These are phyloP conservation scores for Pipistrellus pygmaeus DNA, from an alignment of 2,797 vertebrate species.

Conservation along the genomic window DNA sequence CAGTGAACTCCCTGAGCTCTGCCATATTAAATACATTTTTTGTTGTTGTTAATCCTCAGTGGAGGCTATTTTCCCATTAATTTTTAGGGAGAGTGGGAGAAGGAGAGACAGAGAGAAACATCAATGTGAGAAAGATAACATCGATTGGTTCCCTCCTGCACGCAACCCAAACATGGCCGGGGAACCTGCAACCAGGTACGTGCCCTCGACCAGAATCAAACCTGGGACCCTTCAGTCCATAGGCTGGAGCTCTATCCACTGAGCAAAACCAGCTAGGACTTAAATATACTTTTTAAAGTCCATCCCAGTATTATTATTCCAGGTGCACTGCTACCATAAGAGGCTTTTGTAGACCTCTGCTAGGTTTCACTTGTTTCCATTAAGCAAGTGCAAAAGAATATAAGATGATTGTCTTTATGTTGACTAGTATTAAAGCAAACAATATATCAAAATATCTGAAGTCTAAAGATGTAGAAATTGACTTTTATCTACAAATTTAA, in stretches of 20 bases:
- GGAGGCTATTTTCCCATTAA: no score
- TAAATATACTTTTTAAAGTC: constrained; percentile 56
- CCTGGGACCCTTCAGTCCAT: not conserved
- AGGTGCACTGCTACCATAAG: constrained; percentile 63
- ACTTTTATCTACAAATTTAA: constrained; percentile 47
- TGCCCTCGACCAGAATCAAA: not conserved
- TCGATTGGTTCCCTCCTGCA: not conserved
- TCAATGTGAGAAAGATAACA: not conserved
- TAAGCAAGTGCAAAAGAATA: constrained; percentile 48
- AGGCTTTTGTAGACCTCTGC: constrained; percentile 15
- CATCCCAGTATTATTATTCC: constrained; percentile 66
- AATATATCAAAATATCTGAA: constrained; percentile 57
- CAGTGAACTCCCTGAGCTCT: constrained; percentile 49
- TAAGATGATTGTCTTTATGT: constrained; percentile 57
- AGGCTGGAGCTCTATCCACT: not conserved
- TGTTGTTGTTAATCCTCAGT: no score
- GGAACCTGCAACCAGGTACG: not conserved
- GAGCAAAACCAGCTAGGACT: not conserved
- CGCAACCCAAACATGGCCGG: not conserved
- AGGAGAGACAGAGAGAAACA: not conserved
- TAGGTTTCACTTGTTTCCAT: constrained; percentile 54
- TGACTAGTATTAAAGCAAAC: constrained; percentile 26
- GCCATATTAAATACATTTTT: constrained; percentile 33
- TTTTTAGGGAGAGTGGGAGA: not conserved
- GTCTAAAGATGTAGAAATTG: constrained; percentile 53